Evolutionary conservation across 2,113 vertebrate genomes (phyloP), one percentile per base, ranked within the genome.

Genomic region (Elaphurus davidianus): DNA sequence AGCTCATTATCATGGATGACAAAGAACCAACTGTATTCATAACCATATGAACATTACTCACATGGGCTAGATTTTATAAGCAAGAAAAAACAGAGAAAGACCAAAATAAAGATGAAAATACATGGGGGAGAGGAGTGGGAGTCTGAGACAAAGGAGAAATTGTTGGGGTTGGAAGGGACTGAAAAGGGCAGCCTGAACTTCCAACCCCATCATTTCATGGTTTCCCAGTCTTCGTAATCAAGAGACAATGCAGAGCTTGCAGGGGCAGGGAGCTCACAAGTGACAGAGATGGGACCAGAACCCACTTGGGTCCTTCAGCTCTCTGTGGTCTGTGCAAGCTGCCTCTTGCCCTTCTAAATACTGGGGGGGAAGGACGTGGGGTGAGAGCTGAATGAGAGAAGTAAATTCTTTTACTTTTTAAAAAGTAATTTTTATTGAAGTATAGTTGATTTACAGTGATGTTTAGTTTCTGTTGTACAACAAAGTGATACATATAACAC

Each of bases 31-130:
- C 89, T 97, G 92, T 98, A 9, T 78, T 97, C 94, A 93, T 50
- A 14, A 59, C 89, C 96, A 55, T 91, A 91, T 93, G 97, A 96
- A 96, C 78, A 82, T 98, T 94, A 96, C 86, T 98, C 98, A 98
- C 81, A 85, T 4, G 0, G 60, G 86, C 82, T 47, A 64, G 93
- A 98, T 96, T 95, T 94, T 96, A 90, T 50, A 96, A 97, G 97
- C 67, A 91, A 96, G 98, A 74, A 9, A 92, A 97, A 92, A 90
- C 50, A 90, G 50, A 81, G 74, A 85, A 84, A 85, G 47, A 10
- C 2, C 78, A 54, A 52, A 50, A 43, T 55, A 15, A 57, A 40
- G 89, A 95, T 81, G 23, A 94, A 94, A 91, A 67, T 76, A 67
- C 78, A 28, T 78, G 95, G 54, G 76, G 76, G 2, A 14, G 45